Evolutionary conservation across 2,888 invertebrate genomes (phyloP).

Genomic region (Sphecodes monilicornis): DNA sequence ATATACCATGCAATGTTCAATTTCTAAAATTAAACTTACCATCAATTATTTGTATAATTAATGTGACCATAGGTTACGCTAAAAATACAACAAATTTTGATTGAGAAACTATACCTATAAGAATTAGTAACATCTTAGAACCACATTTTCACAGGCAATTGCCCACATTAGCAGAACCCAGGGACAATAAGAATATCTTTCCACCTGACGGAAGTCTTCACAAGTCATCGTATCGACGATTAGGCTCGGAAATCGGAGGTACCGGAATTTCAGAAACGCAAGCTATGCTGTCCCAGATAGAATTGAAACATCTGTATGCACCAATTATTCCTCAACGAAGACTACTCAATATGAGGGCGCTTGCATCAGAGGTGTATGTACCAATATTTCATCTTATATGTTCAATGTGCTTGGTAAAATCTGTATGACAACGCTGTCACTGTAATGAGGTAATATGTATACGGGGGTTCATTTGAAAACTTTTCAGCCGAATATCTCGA

Average conservation of each 20-base stretch:
- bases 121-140: background rate
- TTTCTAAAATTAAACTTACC: too few relatives aligned
- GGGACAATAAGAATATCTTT: slow-evolving; percentile 67
- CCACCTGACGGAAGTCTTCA: slow-evolving; percentile 69
- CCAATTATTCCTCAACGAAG: slow-evolving; percentile 63
- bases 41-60: background rate
- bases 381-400: background rate
- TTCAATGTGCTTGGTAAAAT: too few relatives aligned
- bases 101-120: background rate
- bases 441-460: too few relatives aligned
- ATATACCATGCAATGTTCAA: too few relatives aligned
- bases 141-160: slow-evolving; percentile 67
- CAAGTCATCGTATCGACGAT: slow-evolving; percentile 68
- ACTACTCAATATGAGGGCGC: slow-evolving; percentile 65
- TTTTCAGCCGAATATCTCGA: too few relatives aligned
- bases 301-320: slow-evolving; percentile 57
- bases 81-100: background rate
- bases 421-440: too few relatives aligned
- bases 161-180: slow-evolving; percentile 64
- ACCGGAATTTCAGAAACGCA: slow-evolving; percentile 72
- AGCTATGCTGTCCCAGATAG: slow-evolving; percentile 69
- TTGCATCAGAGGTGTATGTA: slow-evolving; percentile 66
- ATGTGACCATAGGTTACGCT: background rate
- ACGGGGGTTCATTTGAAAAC: too few relatives aligned
- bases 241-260: slow-evolving; percentile 59